Percentiles rank a stretch among this genome's conserved stretches.
Conservation (phyloP, 2,797 vertebrate genomes). For the Coilia nasus region DNA sequence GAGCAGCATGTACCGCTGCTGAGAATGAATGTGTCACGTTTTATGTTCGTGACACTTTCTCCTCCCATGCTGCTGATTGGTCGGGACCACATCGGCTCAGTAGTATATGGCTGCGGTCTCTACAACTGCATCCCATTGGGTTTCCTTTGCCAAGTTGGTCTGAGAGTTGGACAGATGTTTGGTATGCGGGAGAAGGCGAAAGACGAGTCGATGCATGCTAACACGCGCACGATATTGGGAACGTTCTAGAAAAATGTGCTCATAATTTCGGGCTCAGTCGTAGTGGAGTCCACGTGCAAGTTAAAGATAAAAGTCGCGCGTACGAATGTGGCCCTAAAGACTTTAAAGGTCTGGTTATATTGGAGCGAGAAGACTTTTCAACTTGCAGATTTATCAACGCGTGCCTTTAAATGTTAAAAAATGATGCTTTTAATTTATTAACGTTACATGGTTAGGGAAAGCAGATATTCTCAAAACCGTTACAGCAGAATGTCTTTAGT, state of each 20-base stretch:
- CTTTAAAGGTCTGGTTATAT: too few relatives aligned
- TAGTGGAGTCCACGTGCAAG: not conserved
- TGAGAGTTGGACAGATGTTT: not conserved
- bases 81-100: not conserved
- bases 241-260: not conserved
- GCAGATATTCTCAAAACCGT: too few relatives aligned
- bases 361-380: too few relatives aligned
- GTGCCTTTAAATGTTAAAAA: too few relatives aligned
- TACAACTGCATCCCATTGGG: not conserved
- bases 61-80: constrained; percentile 42
- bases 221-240: not conserved
- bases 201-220: not conserved
- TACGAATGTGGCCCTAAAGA: too few relatives aligned
- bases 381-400: too few relatives aligned
- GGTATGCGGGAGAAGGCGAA: not conserved
- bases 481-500: too few relatives aligned
- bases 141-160: not conserved
- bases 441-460: too few relatives aligned
- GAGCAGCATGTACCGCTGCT: not conserved
- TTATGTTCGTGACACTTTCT: constrained; percentile 28
- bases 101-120: not conserved
- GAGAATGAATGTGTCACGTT: constrained; percentile 33
- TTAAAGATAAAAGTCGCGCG: too few relatives aligned
- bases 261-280: not conserved
- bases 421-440: too few relatives aligned